These are phyloP conservation scores for Rhinogobius similis DNA, from an alignment of 2,113 vertebrate genomes.

Conservation along the genomic window DNA sequence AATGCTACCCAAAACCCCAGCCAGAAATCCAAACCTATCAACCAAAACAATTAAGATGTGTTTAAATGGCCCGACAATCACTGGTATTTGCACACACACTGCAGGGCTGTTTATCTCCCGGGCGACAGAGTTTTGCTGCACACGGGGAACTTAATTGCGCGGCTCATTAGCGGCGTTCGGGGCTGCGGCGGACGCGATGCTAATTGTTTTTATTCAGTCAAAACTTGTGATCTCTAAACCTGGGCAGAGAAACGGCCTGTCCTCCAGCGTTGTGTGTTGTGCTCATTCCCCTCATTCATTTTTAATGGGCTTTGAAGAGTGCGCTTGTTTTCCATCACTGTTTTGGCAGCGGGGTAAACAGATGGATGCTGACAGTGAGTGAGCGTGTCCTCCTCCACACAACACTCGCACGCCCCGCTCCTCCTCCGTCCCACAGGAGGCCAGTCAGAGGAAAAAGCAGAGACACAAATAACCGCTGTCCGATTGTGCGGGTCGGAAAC, in stretches of 20 bases:
- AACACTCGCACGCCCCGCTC: constrained; percentile 29
- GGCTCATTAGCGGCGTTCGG: constrained; percentile 49
- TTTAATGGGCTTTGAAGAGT: constrained; percentile 64
- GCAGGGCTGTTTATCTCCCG: constrained; percentile 41
- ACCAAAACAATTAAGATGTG: neutral
- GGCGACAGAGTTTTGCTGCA: constrained; percentile 49
- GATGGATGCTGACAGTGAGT: constrained; percentile 64
- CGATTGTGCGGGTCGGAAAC: neutral
- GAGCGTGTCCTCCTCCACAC: constrained; percentile 44
- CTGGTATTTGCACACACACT: constrained; percentile 30
- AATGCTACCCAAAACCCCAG: neutral
- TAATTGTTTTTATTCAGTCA: constrained; percentile 26
- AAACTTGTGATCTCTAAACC: constrained; percentile 45
- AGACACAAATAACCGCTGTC: constrained; percentile 39
- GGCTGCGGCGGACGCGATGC: constrained; percentile 37
- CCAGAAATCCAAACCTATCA: neutral
- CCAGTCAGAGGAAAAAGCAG: constrained; percentile 27
- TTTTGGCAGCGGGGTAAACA: constrained; percentile 59
- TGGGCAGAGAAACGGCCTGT: constrained; percentile 29
- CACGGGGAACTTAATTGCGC: constrained; percentile 59
- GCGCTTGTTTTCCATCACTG: constrained; percentile 54
- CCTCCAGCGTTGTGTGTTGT: constrained; percentile 29
- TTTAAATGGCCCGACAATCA: neutral
- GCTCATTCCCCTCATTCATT: constrained; percentile 52
- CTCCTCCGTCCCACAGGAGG: constrained; percentile 14